Conservation (phyloP, 30 jellyfish, hydroid and myxozoan genomes). For the Haliclystus octoradiatus region DNA sequence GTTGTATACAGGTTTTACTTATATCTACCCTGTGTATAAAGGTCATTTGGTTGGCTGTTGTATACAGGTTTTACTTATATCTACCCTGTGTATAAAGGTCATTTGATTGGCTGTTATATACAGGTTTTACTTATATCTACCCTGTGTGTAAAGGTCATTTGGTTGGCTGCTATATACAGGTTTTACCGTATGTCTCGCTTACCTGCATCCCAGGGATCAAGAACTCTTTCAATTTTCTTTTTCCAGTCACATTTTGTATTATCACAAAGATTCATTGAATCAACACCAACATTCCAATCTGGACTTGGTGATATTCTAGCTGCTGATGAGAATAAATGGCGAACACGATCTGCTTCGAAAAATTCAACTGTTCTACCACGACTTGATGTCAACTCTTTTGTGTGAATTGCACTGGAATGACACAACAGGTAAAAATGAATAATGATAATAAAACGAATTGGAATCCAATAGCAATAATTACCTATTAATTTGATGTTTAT, state of each 20-base stretch:
- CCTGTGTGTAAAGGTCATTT: no score
- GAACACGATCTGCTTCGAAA: slow-evolving; percentile 43
- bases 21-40: no score
- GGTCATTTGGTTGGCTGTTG: no score
- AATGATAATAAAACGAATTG: neutral
- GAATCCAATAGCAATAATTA: neutral
- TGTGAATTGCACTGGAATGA: slow-evolving; percentile 19
- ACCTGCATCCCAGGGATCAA: slow-evolving; percentile 74
- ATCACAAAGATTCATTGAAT: slow-evolving; percentile 60
- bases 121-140: no score
- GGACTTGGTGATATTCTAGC: slow-evolving; percentile 72
- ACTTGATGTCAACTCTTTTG: slow-evolving; percentile 23
- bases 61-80: no score
- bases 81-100: no score
- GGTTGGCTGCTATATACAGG: no score
- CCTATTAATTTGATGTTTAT: neutral
- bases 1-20: no score
- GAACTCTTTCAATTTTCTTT: slow-evolving; percentile 33
- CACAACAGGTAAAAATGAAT: neutral
- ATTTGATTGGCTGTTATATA: no score
- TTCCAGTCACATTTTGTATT: slow-evolving; percentile 47
- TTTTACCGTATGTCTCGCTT: no score
- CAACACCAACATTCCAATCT: slow-evolving; percentile 75
- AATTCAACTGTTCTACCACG: slow-evolving; percentile 17
- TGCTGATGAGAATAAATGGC: slow-evolving; percentile 48